A percentile compares a stretch with the other conserved stretches of the same genome.
These are phyloP conservation scores for Macaca nemestrina DNA, from an alignment of 2,113 vertebrate species.

Conservation along the genomic window DNA sequence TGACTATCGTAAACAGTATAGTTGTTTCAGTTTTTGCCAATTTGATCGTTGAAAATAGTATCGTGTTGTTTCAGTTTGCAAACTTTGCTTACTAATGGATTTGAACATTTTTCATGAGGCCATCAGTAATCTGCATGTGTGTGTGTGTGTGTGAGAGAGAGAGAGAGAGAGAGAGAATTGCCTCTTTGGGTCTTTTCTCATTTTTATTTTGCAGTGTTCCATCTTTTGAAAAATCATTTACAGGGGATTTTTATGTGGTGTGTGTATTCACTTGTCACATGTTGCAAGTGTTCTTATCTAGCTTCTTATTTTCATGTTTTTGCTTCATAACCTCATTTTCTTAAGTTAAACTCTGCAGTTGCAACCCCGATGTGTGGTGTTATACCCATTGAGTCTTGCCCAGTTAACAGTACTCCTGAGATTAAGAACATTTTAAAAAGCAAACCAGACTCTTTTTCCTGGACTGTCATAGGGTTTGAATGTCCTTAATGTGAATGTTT, in stretches of 20 bases:
- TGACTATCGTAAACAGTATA: neutral
- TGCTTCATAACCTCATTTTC: slow-evolving; percentile 24
- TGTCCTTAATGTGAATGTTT: slow-evolving; percentile 33
- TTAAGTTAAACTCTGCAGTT: neutral
- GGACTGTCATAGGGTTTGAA: neutral
- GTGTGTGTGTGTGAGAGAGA: neutral
- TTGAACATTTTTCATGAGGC: neutral
- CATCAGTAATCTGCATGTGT: neutral
- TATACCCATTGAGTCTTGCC: neutral
- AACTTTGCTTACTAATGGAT: neutral
- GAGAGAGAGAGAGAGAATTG: neutral
- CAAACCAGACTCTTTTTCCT: neutral
- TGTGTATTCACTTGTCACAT: slow-evolving; percentile 23
- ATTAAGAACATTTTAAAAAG: slow-evolving; percentile 17
- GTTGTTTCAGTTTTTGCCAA: neutral
- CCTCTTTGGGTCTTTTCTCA: neutral
- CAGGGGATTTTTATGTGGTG: neutral
- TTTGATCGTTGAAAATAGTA: slow-evolving; percentile 9
- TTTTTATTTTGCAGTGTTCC: slow-evolving; percentile 44
- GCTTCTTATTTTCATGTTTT: slow-evolving; percentile 1
- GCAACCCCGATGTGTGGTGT: neutral
- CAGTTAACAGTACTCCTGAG: neutral
- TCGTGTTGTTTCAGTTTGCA: neutral
- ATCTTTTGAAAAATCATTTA: slow-evolving; percentile 3
- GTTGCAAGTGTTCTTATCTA: slow-evolving; percentile 37